A percentile compares a stretch with the other conserved stretches of the same genome.
Conservation (phyloP, 2,797 vertebrate species). For the Sphenopsis melanotis region DNA sequence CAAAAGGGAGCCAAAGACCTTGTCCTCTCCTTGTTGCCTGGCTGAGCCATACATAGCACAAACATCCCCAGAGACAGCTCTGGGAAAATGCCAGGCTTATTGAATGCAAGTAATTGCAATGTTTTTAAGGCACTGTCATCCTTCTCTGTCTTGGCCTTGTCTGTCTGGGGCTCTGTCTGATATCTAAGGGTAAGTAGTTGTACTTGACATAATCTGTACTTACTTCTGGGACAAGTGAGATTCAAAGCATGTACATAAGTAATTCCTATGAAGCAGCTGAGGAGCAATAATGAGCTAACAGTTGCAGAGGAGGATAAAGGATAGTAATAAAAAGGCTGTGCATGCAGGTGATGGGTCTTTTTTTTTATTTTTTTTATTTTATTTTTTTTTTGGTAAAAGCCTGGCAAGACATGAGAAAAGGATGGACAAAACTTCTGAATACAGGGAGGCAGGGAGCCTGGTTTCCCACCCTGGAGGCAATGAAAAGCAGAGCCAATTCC, state of each 20-base stretch:
- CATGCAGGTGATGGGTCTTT: not conserved
- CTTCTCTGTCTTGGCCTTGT: not conserved
- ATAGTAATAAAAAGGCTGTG: not conserved
- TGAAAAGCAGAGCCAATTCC: not conserved
- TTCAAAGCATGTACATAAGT: not conserved
- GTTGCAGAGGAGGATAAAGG: not conserved
- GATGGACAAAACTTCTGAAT: not conserved
- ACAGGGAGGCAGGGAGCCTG: not conserved
- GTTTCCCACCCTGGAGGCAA: not conserved
- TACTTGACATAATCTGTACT: not conserved
- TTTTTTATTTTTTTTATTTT: not conserved
- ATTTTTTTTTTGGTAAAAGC: not conserved
- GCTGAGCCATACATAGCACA: not conserved
- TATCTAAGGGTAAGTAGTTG: not conserved
- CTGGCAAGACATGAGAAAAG: not conserved
- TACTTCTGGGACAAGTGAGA: not conserved
- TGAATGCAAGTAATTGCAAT: not conserved
- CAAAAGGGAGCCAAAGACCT: not conserved
- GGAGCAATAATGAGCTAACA: not conserved
- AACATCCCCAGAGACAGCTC: not conserved
- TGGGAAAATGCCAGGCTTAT: not conserved
- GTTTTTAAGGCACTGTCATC: not conserved
- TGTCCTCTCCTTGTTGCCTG: not conserved
- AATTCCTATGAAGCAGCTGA: not conserved
- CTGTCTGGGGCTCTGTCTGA: conserved; percentile 16